Evolutionary conservation across 1,140 invertebrate genomes (phyloP).

Genomic region (Diorhabda carinulata): DNA sequence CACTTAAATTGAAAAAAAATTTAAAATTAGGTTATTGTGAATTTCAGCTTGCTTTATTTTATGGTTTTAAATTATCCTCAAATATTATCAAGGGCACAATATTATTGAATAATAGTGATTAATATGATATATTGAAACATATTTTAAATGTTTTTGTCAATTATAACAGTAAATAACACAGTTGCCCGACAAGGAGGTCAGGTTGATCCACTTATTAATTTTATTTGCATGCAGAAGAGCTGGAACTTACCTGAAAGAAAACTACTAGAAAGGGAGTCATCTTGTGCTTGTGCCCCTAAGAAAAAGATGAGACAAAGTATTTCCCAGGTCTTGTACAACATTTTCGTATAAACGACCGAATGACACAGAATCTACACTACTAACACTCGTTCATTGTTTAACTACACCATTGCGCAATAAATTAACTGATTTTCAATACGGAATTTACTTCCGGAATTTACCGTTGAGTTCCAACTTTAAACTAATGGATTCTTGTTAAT

Average conservation of each 20-base stretch:
- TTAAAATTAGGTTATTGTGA: no score
- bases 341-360: conserved; percentile 21
- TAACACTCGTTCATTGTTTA: conserved; percentile 36
- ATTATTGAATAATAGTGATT: no score
- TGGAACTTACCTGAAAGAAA: conserved; percentile 66
- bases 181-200: not conserved
- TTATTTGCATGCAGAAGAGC: not conserved
- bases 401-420: conserved; percentile 35
- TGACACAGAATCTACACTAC: conserved; percentile 33
- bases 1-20: no score
- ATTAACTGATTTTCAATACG: conserved; percentile 36
- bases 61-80: no score
- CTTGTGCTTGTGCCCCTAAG: conserved; percentile 51
- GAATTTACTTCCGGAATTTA: conserved; percentile 42
- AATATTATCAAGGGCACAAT: no score
- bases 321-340: conserved; percentile 34
- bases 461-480: conserved; percentile 35
- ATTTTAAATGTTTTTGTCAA: not conserved
- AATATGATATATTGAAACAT: no score
- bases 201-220: not conserved
- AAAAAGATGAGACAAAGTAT: conserved; percentile 28
- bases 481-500: conserved; percentile 25
- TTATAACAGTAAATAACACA: conserved; percentile 29
- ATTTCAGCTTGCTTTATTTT: no score
- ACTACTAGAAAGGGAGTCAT: conserved; percentile 72